Evolutionary conservation across 1,140 invertebrate genomes (phyloP).

Genomic region (Ditylenchus dipsaci): DNA sequence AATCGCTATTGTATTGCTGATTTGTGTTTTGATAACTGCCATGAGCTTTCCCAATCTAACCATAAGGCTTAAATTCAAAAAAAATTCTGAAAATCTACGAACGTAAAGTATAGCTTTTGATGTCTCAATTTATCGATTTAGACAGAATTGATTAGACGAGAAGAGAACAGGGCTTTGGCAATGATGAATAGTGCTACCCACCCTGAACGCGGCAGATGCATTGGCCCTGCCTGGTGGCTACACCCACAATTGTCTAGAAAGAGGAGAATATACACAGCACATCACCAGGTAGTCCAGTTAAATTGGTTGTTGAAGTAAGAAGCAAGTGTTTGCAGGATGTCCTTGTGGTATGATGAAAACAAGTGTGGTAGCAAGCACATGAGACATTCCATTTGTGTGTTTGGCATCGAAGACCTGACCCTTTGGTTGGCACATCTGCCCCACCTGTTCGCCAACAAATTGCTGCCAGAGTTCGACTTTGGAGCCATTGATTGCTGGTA

Average conservation of each 20-base stretch:
- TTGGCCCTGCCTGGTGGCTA: background rate
- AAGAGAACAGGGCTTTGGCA: background rate
- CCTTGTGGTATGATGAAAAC: background rate
- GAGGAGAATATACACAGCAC: background rate
- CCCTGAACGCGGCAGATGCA: background rate
- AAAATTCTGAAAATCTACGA: too few relatives aligned
- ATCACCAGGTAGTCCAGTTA: background rate
- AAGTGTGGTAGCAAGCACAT: background rate
- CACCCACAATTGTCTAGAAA: background rate
- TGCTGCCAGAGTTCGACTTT: slow-evolving; percentile 15
- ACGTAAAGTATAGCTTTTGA: too few relatives aligned
- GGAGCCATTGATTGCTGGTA: too few relatives aligned
- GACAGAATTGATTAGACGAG: background rate
- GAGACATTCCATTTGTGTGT: slow-evolving; percentile 1
- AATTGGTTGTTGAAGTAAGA: background rate
- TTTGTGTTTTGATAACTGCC: too few relatives aligned
- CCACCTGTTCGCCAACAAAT: slow-evolving; percentile 14
- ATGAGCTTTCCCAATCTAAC: too few relatives aligned
- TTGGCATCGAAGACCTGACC: background rate
- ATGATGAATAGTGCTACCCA: background rate
- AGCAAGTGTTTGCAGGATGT: background rate
- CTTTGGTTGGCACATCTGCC: background rate
- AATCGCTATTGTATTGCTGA: too few relatives aligned
- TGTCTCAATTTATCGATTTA: too few relatives aligned
- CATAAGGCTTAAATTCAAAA: too few relatives aligned